phyloP scores from a whole-genome alignment of 1,140 invertebrate genomes.

The Contarinia nasturtii region DNA sequence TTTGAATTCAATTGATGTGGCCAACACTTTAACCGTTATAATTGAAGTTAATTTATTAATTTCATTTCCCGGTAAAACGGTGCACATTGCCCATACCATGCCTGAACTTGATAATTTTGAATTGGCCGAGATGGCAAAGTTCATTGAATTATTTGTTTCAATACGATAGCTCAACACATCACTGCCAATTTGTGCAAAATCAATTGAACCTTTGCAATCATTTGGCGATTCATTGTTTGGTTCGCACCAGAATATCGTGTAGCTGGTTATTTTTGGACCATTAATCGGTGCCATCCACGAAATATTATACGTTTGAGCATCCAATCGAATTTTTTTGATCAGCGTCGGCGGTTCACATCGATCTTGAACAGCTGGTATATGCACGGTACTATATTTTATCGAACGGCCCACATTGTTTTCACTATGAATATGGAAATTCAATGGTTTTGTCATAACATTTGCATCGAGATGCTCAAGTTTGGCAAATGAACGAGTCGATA shows the following conservation, averaged over 20 bases:
- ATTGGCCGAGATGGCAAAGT: slow-evolving; percentile 52
- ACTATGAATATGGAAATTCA: slow-evolving; percentile 26
- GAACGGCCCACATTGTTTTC: slow-evolving; percentile 36
- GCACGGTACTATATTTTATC: slow-evolving; percentile 29
- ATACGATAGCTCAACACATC: not conserved
- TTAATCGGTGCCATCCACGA: slow-evolving; percentile 38
- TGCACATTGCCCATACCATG: slow-evolving; percentile 58
- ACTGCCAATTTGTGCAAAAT: not conserved
- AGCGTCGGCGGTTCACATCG: slow-evolving; percentile 33
- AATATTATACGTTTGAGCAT: slow-evolving; percentile 35
- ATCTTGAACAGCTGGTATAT: slow-evolving; percentile 33
- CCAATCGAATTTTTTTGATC: slow-evolving; percentile 46
- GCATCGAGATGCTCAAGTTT: not conserved
- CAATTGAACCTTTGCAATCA: slow-evolving; percentile 2
- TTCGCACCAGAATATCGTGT: slow-evolving; percentile 57
- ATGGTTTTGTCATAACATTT: slow-evolving; percentile 6
- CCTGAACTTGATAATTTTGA: slow-evolving; percentile 40
- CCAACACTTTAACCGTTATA: slow-evolving; percentile 33
- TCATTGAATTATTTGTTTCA: slow-evolving; percentile 1
- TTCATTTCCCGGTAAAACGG: slow-evolving; percentile 42
- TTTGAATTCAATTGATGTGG: slow-evolving; percentile 36
- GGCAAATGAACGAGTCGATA: slow-evolving; percentile 5
- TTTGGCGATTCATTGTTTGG: slow-evolving; percentile 12
- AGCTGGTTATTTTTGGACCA: slow-evolving; percentile 28
- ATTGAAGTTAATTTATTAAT: slow-evolving; percentile 44